Evolutionary conservation across 2,113 vertebrate species (phyloP).

Genomic region (Gymnocephalus cernua): DNA sequence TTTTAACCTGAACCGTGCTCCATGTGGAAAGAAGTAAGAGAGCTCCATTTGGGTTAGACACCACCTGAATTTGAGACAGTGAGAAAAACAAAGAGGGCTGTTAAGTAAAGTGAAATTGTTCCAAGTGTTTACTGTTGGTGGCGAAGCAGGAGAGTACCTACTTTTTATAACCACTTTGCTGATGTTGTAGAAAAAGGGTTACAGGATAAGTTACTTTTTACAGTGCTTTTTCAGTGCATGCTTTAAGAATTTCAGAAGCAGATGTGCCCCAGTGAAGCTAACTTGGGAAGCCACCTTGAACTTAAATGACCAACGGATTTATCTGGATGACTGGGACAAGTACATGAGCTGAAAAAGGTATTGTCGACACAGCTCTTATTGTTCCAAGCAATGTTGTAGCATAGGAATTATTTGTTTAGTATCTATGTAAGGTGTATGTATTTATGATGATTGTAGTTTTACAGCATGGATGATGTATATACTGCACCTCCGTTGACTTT

Average conservation of each 20-base stretch:
- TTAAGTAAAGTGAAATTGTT: neutral
- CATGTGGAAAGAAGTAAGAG: neutral
- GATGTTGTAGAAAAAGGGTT: neutral
- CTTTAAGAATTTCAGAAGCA: neutral
- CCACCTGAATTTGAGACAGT: neutral
- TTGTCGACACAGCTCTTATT: neutral
- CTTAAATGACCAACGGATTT: neutral
- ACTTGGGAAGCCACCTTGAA: neutral
- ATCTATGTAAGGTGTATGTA: neutral
- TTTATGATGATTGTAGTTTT: neutral
- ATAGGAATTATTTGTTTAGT: neutral
- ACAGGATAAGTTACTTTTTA: neutral
- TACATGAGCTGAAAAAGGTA: neutral
- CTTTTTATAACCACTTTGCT: neutral
- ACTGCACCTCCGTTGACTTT: neutral
- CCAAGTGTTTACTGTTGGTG: neutral
- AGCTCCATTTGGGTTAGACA: neutral
- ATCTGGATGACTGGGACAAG: neutral
- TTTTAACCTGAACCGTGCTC: neutral
- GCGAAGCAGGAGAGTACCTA: fast-evolving
- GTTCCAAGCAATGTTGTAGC: neutral
- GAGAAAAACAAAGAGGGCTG: neutral
- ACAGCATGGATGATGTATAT: neutral
- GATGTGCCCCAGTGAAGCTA: neutral
- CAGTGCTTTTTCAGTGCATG: neutral